Percentiles rank a stretch among this genome's conserved stretches.
These are phyloP conservation scores for Dolichomitus sp. DNA, from an alignment of 2,888 invertebrate genomes.

Conservation along the genomic window DNA sequence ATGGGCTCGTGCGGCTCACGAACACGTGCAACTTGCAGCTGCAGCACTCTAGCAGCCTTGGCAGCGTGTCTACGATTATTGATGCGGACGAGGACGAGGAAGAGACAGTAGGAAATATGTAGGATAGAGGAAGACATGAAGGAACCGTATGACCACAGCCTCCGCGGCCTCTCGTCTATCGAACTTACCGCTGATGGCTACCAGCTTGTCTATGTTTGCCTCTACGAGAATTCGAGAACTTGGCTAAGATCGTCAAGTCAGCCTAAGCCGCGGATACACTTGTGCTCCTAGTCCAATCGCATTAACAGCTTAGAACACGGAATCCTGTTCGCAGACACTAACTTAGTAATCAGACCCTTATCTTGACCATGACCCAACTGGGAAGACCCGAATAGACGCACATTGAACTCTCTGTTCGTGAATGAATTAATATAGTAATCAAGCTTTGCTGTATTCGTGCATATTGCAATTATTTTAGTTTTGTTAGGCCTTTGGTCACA, in stretches of 20 bases:
- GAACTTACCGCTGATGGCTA: neutral
- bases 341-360: neutral
- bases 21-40: constrained; percentile 39
- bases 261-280: neutral
- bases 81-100: constrained; percentile 26
- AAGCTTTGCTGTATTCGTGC: no score
- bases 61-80: constrained; percentile 46
- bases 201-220: neutral
- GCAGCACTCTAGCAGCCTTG: constrained; percentile 21
- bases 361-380: neutral
- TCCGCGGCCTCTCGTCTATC: constrained; percentile 11
- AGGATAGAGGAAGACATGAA: constrained; percentile 45
- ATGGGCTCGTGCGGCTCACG: constrained; percentile 40
- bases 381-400: neutral
- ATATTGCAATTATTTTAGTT: no score
- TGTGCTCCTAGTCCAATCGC: neutral
- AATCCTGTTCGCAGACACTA: neutral
- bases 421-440: no score
- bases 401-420: no score
- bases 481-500: no score
- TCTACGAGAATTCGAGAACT: constrained; percentile 10
- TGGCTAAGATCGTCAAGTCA: neutral
- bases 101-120: constrained; percentile 24
- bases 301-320: neutral
- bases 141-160: constrained; percentile 58